Percentiles rank a stretch among this genome's conserved stretches.
These are phyloP conservation scores for Helogale parvula DNA, from an alignment of 2,113 vertebrate genomes.

Conservation along the genomic window DNA sequence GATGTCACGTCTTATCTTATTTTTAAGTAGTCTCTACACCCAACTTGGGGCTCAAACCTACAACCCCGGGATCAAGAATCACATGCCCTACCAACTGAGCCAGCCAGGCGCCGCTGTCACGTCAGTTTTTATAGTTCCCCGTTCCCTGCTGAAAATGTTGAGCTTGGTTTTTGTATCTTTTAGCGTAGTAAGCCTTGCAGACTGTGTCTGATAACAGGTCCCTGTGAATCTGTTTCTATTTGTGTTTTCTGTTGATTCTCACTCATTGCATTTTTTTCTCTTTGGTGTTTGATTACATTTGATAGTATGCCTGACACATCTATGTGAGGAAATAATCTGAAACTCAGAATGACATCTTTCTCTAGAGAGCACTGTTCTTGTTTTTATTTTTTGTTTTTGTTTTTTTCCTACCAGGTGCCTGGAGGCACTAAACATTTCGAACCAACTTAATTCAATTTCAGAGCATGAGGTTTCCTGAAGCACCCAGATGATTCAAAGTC, in stretches of 20 bases:
- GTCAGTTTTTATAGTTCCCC: conserved; percentile 29
- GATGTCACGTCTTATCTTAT: neutral
- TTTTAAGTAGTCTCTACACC: neutral
- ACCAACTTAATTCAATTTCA: neutral
- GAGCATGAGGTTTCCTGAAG: neutral
- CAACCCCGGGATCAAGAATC: neutral
- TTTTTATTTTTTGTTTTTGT: neutral
- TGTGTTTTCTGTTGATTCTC: neutral
- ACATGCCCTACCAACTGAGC: neutral
- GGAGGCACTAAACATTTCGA: neutral
- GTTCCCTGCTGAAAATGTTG: neutral
- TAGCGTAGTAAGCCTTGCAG: neutral
- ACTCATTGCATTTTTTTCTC: neutral
- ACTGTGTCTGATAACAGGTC: neutral
- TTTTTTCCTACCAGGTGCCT: neutral
- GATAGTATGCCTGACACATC: neutral
- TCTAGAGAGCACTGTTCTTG: neutral
- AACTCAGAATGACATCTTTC: neutral
- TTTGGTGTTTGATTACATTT: neutral
- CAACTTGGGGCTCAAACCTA: neutral
- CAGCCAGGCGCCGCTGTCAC: neutral
- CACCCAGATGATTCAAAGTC: neutral
- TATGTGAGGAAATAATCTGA: neutral
- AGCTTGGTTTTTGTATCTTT: neutral
- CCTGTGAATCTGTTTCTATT: neutral